These are phyloP conservation scores for Cephus rjabovi DNA, from an alignment of 2,888 invertebrate genomes.

Conservation along the genomic window DNA sequence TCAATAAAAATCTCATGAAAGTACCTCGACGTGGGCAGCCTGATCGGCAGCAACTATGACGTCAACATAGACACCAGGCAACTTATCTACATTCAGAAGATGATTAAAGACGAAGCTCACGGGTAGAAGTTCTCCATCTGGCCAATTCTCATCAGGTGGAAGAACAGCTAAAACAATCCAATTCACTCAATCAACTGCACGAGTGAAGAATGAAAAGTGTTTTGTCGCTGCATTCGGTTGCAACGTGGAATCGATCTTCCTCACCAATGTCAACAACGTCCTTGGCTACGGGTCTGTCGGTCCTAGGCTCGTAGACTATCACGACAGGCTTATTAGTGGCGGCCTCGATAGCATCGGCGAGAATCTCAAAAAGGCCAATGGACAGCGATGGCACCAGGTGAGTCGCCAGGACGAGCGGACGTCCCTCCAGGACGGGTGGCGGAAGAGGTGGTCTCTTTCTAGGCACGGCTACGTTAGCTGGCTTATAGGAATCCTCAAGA, in stretches of 20 bases:
- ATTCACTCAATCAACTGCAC: not conserved
- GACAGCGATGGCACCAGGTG: conserved; percentile 57
- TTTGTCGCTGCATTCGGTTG: too few species aligned
- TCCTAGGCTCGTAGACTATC: conserved; percentile 46
- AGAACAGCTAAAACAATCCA: conserved; percentile 44
- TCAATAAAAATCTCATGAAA: not conserved
- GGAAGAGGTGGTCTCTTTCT: conserved; percentile 35
- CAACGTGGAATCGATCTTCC: not conserved
- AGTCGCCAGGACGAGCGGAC: conserved; percentile 50
- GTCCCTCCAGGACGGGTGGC: conserved; percentile 34
- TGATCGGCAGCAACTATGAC: conserved; percentile 48
- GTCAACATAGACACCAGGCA: conserved; percentile 49
- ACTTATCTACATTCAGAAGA: conserved; percentile 43
- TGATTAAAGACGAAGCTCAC: conserved; percentile 55
- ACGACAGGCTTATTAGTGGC: conserved; percentile 48
- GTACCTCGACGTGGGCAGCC: conserved; percentile 44
- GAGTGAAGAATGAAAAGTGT: not conserved
- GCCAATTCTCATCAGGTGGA: conserved; percentile 46
- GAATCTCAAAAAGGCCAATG: conserved; percentile 48
- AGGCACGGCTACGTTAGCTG: conserved; percentile 45
- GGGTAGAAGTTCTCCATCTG: conserved; percentile 46
- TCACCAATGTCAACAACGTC: conserved; percentile 53
- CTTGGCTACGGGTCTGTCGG: conserved; percentile 46
- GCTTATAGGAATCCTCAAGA: conserved; percentile 28
- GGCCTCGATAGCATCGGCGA: conserved; percentile 52